Base-by-base conservation (phyloP, 2,113 vertebrate species). In the Melanerpes aurifrons region DNA sequence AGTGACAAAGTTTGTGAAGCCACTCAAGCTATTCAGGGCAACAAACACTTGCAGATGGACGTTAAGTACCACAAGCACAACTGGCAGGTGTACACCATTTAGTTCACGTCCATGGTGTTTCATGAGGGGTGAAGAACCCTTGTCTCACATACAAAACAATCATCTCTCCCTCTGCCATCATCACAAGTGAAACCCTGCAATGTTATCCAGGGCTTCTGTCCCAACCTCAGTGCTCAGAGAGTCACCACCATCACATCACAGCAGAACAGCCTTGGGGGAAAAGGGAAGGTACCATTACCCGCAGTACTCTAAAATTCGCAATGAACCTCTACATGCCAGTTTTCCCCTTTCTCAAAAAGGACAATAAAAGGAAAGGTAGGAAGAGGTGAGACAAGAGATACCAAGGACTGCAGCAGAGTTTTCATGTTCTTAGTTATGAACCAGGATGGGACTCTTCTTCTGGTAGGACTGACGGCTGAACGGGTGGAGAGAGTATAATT, bases 271-370 rank as follows among this genome's bases (percentile, higher is more conserved):
- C 50, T 14, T 19, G 12, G n/a, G 29, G 40, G 20, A 50, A 13
- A 77, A 70, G 15, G 11, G 19, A 20, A 63, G 45, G 18, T 17
- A 35, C 9, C 35, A 20, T 10, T 12, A 54, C 20, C 61, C 48
- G 56, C 17, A 63, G 25, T 1, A 10, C n/a, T 20, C 15, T 3
- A 35, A 35, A 53, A 86, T 5, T 20, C 53, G 62, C 35, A 67
- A 1, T 4, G 28, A 73, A 29, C 1, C 3, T 3, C 15, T 12
- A 43, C 0, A 4, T 22, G 54, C 37, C 56, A 22, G 24, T 32
- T 25, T n/a, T 9, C 15, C 17, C 32, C 24, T 82, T 37, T 32
- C 14, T 12, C 66, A 70, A 64, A 91, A 86, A n/a, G 1, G 4
- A 37, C 3, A 69, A 48, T 13, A 85, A 50, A 25, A 32, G 26